These are phyloP conservation scores for Sylvicapra grimmia DNA, from an alignment of 2,113 vertebrate species.

Conservation along the genomic window DNA sequence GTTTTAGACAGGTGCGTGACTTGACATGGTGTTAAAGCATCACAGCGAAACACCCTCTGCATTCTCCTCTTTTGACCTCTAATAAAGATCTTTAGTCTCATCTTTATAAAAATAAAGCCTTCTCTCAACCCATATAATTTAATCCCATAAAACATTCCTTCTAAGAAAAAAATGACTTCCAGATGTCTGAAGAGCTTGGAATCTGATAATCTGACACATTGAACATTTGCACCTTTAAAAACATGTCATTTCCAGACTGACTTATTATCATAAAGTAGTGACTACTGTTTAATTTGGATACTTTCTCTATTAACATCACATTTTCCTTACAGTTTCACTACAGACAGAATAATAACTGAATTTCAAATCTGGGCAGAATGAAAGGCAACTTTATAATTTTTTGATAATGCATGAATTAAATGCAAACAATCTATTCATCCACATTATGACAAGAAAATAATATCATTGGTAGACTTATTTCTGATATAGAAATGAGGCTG, in stretches of 20 bases:
- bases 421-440: neutral
- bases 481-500: neutral
- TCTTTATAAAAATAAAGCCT: slow-evolving; percentile 61
- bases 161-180: slow-evolving; percentile 63
- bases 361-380: slow-evolving; percentile 4
- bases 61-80: slow-evolving; percentile 39
- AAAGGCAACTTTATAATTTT: neutral
- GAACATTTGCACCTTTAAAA: slow-evolving; percentile 31
- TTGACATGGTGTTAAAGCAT: slow-evolving; percentile 26
- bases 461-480: neutral
- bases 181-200: slow-evolving; percentile 60
- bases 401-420: neutral
- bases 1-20: neutral
- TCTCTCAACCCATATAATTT: slow-evolving; percentile 57
- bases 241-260: slow-evolving; percentile 45
- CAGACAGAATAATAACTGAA: neutral
- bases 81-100: slow-evolving; percentile 60
- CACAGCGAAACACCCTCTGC: neutral
- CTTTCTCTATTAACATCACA: neutral
- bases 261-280: neutral
- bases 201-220: slow-evolving; percentile 31
- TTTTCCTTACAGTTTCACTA: slow-evolving; percentile 35
- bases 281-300: neutral
- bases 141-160: slow-evolving; percentile 55
- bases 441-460: neutral